These are phyloP conservation scores for Copidosoma floridanum DNA, from an alignment of 1,140 invertebrate species.

Conservation along the genomic window DNA sequence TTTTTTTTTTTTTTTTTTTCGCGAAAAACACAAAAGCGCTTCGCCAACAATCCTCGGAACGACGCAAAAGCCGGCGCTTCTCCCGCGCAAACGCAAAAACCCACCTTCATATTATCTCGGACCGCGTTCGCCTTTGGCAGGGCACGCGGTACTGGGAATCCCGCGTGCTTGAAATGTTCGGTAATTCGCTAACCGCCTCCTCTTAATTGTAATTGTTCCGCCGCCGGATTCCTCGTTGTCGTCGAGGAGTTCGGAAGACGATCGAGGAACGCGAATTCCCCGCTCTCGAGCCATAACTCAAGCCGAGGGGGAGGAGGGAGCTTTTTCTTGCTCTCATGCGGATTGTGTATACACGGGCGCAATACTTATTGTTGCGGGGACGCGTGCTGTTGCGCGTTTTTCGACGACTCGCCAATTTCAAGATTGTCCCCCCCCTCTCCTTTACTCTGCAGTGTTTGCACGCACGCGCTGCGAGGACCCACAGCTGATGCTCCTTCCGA, in stretches of 20 bases:
- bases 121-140: not conserved
- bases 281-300: constrained; percentile 52
- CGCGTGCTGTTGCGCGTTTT: too few species aligned
- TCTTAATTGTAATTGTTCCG: constrained; percentile 58
- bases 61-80: not conserved
- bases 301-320: too few species aligned
- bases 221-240: constrained; percentile 44
- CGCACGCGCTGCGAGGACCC: too few species aligned
- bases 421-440: too few species aligned
- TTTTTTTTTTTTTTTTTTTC: too few species aligned
- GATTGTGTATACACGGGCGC: too few species aligned
- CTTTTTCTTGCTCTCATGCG: too few species aligned
- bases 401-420: too few species aligned
- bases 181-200: constrained; percentile 55
- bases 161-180: constrained; percentile 46
- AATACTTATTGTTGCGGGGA: too few species aligned
- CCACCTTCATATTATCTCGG: not conserved
- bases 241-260: constrained; percentile 30
- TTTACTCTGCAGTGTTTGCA: too few species aligned
- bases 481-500: too few species aligned
- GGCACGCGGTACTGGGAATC: constrained; percentile 41
- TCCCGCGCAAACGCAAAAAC: too few species aligned
- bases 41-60: not conserved
- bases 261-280: constrained; percentile 55
- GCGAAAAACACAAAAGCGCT: not conserved